Evolutionary conservation across 2,888 invertebrate species (phyloP), one percentile per base, ranked within the genome.

Genomic region (Eristalis tenax): DNA sequence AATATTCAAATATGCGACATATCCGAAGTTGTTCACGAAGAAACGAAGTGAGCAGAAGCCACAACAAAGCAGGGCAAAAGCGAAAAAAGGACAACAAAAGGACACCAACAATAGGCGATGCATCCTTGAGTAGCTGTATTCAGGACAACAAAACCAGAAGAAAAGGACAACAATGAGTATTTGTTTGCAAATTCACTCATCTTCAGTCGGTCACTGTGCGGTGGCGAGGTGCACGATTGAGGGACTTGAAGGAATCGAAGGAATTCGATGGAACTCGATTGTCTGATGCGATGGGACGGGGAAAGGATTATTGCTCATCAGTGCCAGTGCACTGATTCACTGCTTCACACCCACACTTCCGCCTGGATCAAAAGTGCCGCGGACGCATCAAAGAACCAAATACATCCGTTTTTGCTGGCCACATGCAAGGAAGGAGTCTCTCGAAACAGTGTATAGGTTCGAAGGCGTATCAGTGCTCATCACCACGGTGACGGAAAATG

Each of bases 1-100:
- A 77, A 86, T 86, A 86, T 86, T 86, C 86, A 75, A 86, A 86
- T 83, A 81, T 75, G 26, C 38, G 65, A 69, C 63, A 43, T 18
- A 59, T 59, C 32, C 70, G 57, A 74, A 75, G 70, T 75, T 59
- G 75, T 13, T 50, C 74, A 79, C 66, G 80, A 50, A 73, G 81
- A 73, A 50, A 61, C 71, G 76, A 68, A 85, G 71, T 63, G 81
- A 69, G 57, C 63, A 76, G 71, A 68, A 81, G 73, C 73, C 76
- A 56, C 28, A 73, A 35, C 11, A 28, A 22, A 40, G 43, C 57
- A 50, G 80, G 50, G 18, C 43, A 1, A 18, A 8, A 18, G 18
- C 43, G 6, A 18, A 8, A 2, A 82, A 78, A 77, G 69, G 32
- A 77, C 78, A 83, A 86, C 78, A 86, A 83, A 79, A 71, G 66